These are phyloP conservation scores for Unio delphinus DNA, from an alignment of 2,888 invertebrate genomes.

Conservation along the genomic window DNA sequence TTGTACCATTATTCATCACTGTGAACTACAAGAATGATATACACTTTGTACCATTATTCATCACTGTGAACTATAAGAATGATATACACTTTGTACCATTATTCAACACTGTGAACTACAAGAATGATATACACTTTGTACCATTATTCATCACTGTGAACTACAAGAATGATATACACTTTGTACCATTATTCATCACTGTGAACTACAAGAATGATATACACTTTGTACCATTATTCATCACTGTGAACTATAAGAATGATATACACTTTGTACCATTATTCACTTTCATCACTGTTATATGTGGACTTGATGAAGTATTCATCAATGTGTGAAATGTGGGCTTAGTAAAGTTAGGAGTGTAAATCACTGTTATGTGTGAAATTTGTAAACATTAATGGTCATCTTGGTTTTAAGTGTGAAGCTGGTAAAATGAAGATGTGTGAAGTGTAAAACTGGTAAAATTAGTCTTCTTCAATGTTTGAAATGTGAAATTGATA, in stretches of 20 bases:
- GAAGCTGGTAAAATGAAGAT: no score
- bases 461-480: no score
- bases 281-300: background rate
- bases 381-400: no score
- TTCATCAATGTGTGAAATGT: no score
- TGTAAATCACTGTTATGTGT: no score
- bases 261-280: slow-evolving; percentile 7
- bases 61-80: background rate
- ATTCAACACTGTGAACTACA: background rate
- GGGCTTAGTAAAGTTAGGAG: no score
- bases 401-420: no score
- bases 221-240: slow-evolving; percentile 4
- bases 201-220: background rate
- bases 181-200: slow-evolving; percentile 2
- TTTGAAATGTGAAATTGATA: no score
- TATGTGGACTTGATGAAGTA: background rate
- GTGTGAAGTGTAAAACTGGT: no score
- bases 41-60: slow-evolving; percentile 4
- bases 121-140: slow-evolving; percentile 6
- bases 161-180: slow-evolving; percentile 3
- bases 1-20: slow-evolving; percentile 2
- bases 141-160: background rate
- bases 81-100: slow-evolving; percentile 7
- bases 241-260: slow-evolving; percentile 39
- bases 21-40: background rate